phyloP scores from a whole-genome alignment of 2,113 vertebrate genomes.

The Cygnus buccinator region DNA sequence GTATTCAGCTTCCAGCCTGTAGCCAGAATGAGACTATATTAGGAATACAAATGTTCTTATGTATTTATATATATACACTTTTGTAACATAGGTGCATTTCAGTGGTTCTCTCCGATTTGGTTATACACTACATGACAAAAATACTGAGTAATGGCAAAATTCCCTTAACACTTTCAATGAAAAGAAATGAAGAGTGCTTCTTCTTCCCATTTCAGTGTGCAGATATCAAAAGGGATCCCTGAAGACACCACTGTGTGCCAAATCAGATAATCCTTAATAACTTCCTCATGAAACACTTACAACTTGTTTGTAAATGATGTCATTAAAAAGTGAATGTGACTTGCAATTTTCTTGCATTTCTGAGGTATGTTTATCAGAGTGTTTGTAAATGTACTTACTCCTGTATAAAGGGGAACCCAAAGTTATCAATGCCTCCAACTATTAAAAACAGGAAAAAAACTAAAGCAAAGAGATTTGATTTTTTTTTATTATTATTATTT shows the following conservation, averaged over 20 bases:
- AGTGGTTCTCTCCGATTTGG: not conserved
- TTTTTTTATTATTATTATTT: not conserved
- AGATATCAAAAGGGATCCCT: not conserved
- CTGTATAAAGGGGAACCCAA: not conserved
- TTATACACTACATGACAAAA: not conserved
- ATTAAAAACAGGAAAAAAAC: not conserved
- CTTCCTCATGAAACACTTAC: not conserved
- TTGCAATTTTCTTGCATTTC: not conserved
- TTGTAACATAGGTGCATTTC: not conserved
- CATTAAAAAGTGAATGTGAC: not conserved
- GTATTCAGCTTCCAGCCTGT: not conserved
- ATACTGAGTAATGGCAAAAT: not conserved
- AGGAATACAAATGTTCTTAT: not conserved
- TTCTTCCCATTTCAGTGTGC: not conserved
- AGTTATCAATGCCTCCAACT: not conserved
- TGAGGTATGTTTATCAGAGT: not conserved
- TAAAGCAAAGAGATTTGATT: not conserved
- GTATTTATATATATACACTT: not conserved
- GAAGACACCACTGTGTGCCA: not conserved
- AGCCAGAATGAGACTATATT: not conserved
- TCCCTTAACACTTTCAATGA: not conserved
- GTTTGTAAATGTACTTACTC: not conserved
- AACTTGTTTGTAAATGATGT: not conserved
- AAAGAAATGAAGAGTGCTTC: not conserved
- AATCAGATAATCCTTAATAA: constrained; percentile 10